A percentile compares a stretch with the other conserved stretches of the same genome.
Conservation (phyloP, 2,888 invertebrate species). For the Caenorhabditis zanzibari region DNA sequence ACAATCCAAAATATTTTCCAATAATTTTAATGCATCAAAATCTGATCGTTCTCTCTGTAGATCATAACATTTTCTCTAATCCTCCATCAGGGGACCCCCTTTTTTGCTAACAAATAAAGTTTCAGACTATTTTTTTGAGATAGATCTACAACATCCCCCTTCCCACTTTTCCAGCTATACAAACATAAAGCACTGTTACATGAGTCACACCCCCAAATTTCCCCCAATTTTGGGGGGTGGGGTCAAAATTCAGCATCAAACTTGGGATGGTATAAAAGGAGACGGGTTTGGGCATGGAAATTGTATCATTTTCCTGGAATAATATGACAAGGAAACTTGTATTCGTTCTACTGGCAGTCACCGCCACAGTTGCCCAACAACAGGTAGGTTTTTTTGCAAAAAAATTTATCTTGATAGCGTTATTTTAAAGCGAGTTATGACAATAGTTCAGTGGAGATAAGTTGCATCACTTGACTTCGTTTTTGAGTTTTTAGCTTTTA, state of each 20-base stretch:
- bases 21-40: not conserved
- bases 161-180: not conserved
- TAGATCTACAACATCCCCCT: not conserved
- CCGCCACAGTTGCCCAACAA: constrained; percentile 42
- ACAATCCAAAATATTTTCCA: not conserved
- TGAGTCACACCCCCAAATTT: not conserved
- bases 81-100: too few species aligned
- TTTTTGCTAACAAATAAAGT: too few species aligned
- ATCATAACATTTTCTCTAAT: not conserved
- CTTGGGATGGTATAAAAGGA: constrained; percentile 27
- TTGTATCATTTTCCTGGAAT: constrained; percentile 50
- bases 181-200: not conserved
- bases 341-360: constrained; percentile 48
- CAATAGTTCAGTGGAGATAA: not conserved
- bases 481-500: not conserved
- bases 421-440: not conserved
- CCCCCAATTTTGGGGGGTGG: constrained; percentile 36
- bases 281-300: not conserved
- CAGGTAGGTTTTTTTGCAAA: constrained; percentile 9
- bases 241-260: constrained; percentile 60
- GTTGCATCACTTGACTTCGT: not conserved
- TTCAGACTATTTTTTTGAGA: not conserved
- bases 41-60: constrained; percentile 17
- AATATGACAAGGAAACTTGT: constrained; percentile 42
- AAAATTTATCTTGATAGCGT: not conserved